Evolutionary conservation across 2,888 invertebrate species (phyloP).

Genomic region (Sinopyrophorus schimmeli): DNA sequence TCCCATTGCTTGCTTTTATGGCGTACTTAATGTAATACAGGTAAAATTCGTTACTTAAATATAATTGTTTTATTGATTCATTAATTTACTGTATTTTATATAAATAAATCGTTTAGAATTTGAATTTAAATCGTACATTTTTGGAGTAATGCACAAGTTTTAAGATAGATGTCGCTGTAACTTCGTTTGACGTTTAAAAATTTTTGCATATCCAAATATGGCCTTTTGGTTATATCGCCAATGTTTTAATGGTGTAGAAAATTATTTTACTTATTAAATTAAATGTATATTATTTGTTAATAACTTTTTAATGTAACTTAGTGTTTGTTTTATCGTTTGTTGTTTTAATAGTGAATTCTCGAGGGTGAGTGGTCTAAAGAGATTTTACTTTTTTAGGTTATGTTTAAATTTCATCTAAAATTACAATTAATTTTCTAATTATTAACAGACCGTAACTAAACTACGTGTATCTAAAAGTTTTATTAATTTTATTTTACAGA

Average conservation of each 20-base stretch:
- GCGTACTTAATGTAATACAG: too few relatives aligned
- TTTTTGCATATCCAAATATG: slow-evolving; percentile 57
- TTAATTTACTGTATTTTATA: too few relatives aligned
- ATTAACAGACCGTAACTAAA: background rate
- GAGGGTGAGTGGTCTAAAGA: slow-evolving; percentile 13
- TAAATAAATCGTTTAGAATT: too few relatives aligned
- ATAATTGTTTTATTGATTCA: too few relatives aligned
- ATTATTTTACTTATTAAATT: slow-evolving; percentile 27
- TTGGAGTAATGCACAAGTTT: slow-evolving; percentile 3
- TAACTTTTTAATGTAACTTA: slow-evolving; percentile 31
- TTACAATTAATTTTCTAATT: background rate
- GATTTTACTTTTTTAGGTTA: slow-evolving; percentile 26
- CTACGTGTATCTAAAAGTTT: background rate
- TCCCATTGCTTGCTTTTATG: too few relatives aligned
- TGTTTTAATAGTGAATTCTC: slow-evolving; percentile 12
- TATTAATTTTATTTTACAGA: slow-evolving; percentile 55
- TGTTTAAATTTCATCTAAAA: slow-evolving; percentile 16
- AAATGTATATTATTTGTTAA: slow-evolving; percentile 25
- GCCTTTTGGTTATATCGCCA: slow-evolving; percentile 46
- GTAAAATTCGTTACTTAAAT: too few relatives aligned
- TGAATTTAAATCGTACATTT: too few relatives aligned
- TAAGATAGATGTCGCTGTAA: slow-evolving; percentile 20
- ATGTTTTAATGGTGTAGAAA: slow-evolving; percentile 47
- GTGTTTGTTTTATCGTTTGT: slow-evolving; percentile 14
- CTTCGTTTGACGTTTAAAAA: slow-evolving; percentile 53